Percentiles rank a stretch among this genome's conserved stretches.
These are phyloP conservation scores for Drosophila melanica DNA, from an alignment of 1,140 invertebrate genomes.

Conservation along the genomic window DNA sequence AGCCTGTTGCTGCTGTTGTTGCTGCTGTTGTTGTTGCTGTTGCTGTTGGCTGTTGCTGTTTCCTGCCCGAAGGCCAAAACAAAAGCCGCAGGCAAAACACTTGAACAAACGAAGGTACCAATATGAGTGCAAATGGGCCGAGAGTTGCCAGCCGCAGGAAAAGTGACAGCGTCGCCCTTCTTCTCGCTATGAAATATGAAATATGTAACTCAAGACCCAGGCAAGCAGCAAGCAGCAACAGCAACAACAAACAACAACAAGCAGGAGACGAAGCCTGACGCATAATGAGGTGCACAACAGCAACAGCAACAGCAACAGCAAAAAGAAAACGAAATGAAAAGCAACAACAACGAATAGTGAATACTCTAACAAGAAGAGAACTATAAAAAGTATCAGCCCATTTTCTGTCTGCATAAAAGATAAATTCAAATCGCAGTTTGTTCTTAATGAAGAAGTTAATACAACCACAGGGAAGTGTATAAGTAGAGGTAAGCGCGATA, in stretches of 20 bases:
- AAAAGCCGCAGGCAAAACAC: slow-evolving; percentile 64
- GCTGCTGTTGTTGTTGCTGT: slow-evolving; percentile 44
- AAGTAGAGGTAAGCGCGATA: slow-evolving; percentile 70
- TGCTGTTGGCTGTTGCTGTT: slow-evolving; percentile 53
- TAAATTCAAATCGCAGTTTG: slow-evolving; percentile 14
- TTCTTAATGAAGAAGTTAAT: slow-evolving; percentile 49
- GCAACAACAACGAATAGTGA: slow-evolving; percentile 34
- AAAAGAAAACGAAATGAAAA: slow-evolving; percentile 64
- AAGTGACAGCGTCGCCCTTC: slow-evolving; percentile 40
- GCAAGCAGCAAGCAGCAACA: no score
- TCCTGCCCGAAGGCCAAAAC: slow-evolving; percentile 48
- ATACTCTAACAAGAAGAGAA: neutral
- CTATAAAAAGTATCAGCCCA: no score
- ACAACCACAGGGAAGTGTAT: slow-evolving; percentile 31
- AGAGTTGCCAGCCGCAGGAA: slow-evolving; percentile 24
- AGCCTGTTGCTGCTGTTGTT: slow-evolving; percentile 18
- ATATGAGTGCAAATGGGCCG: slow-evolving; percentile 21
- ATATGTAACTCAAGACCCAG: slow-evolving; percentile 78
- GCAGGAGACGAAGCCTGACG: slow-evolving; percentile 45
- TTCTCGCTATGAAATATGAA: slow-evolving; percentile 65
- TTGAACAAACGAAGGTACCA: slow-evolving; percentile 71
- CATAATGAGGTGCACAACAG: slow-evolving; percentile 72
- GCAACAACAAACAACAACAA: slow-evolving; percentile 24
- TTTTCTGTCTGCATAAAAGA: neutral
- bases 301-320: slow-evolving; percentile 34